These are phyloP conservation scores for Oceanodroma tethys DNA, from an alignment of 2,113 vertebrate species.

Conservation along the genomic window DNA sequence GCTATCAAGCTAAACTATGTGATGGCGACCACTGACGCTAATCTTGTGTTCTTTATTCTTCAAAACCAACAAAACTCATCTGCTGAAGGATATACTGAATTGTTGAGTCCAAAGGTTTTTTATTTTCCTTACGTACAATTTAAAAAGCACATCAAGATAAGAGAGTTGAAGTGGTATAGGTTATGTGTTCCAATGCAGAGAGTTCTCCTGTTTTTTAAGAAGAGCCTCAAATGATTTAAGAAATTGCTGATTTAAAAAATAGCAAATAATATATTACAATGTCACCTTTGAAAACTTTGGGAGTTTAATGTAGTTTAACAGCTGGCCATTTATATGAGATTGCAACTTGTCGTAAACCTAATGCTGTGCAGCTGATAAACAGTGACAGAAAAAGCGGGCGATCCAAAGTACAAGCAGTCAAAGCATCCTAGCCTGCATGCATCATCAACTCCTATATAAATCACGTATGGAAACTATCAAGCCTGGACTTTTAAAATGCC, in stretches of 20 bases:
- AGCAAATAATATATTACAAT: neutral
- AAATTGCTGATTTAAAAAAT: neutral
- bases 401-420: neutral
- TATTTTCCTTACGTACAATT: neutral
- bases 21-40: neutral
- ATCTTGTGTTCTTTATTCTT: neutral
- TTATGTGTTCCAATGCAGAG: neutral
- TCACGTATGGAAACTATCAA: neutral
- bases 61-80: neutral
- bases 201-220: neutral
- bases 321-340: neutral
- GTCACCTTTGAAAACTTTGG: neutral
- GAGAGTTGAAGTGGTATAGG: neutral
- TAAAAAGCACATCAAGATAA: neutral
- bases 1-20: neutral
- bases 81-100: neutral
- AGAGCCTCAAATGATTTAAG: neutral
- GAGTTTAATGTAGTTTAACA: neutral
- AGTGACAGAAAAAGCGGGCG: neutral
- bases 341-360: neutral
- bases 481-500: neutral
- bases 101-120: neutral
- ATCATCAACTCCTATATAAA: neutral
- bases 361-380: neutral
- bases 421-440: neutral